Percentiles rank a stretch among this genome's conserved stretches.
These are phyloP conservation scores for Mimumesa dahlbomi DNA, from an alignment of 2,888 invertebrate species.

Conservation along the genomic window DNA sequence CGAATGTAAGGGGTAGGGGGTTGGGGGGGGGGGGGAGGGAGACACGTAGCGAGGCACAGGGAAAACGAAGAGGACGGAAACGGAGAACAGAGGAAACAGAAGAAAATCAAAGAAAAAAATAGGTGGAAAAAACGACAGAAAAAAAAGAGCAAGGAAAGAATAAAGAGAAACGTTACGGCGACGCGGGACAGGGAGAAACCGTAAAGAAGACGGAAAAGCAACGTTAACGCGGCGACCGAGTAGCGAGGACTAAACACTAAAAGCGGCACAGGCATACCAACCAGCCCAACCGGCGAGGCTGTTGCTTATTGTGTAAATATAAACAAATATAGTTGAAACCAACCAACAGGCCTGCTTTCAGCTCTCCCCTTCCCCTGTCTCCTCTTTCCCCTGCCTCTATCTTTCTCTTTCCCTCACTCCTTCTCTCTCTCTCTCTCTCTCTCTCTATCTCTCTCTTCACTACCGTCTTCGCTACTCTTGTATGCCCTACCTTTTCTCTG, in stretches of 20 bases:
- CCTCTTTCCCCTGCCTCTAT: slow-evolving; percentile 13
- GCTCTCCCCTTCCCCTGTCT: slow-evolving; percentile 43
- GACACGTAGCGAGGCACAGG: too few relatives aligned
- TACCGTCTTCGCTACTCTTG: slow-evolving; percentile 36
- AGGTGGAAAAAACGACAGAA: background rate
- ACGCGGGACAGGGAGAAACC: slow-evolving; percentile 12
- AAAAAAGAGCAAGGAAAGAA: background rate
- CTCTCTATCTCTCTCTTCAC: slow-evolving; percentile 32
- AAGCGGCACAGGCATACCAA: slow-evolving; percentile 71
- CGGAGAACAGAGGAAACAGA: slow-evolving; percentile 8
- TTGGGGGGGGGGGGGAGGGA: too few relatives aligned
- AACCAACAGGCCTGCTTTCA: slow-evolving; percentile 80
- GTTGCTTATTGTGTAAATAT: slow-evolving; percentile 81
- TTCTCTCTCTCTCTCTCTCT: slow-evolving; percentile 21
- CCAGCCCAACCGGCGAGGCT: slow-evolving; percentile 73
- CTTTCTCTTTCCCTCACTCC: slow-evolving; percentile 13
- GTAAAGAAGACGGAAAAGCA: slow-evolving; percentile 54
- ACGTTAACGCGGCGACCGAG: slow-evolving; percentile 71
- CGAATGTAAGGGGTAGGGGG: too few relatives aligned
- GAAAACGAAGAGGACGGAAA: too few relatives aligned
- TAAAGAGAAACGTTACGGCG: slow-evolving; percentile 10
- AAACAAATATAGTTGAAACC: slow-evolving; percentile 81
- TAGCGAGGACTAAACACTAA: slow-evolving; percentile 78
- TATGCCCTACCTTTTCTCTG: slow-evolving; percentile 46
- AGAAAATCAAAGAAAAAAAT: background rate